phyloP scores from a whole-genome alignment of 2,888 invertebrate genomes.

The Epirrita christyi region DNA sequence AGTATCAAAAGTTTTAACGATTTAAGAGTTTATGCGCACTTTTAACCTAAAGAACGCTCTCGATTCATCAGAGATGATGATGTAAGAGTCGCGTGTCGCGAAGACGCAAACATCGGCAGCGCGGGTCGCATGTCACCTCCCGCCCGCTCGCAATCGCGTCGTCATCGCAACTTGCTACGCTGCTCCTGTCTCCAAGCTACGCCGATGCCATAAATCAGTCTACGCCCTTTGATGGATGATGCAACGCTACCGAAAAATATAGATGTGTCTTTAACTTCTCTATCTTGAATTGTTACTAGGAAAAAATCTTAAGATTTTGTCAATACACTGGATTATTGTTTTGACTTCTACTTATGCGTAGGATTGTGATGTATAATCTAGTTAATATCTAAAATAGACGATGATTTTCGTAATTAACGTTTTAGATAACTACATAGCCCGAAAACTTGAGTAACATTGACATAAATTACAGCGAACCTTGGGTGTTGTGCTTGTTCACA shows the following conservation, averaged over 20 bases:
- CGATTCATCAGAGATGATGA: slow-evolving; percentile 53
- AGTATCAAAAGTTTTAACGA: background rate
- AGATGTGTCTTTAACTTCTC: slow-evolving; percentile 36
- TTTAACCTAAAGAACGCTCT: slow-evolving; percentile 29
- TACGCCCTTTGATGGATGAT: slow-evolving; percentile 74
- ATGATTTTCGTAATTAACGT: slow-evolving; percentile 14
- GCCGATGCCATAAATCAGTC: slow-evolving; percentile 78
- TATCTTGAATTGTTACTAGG: slow-evolving; percentile 40
- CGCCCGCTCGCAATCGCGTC: slow-evolving; percentile 68
- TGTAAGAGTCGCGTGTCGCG: slow-evolving; percentile 53
- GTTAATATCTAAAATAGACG: background rate
- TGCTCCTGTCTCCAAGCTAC: slow-evolving; percentile 68
- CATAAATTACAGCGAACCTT: slow-evolving; percentile 28
- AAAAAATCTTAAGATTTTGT: background rate
- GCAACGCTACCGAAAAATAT: slow-evolving; percentile 62
- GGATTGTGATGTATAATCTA: background rate
- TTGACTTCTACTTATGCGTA: background rate
- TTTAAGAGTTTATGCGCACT: background rate
- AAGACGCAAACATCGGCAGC: slow-evolving; percentile 49
- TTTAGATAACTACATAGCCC: slow-evolving; percentile 18
- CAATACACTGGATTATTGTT: background rate
- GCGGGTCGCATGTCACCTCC: slow-evolving; percentile 59
- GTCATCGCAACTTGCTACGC: slow-evolving; percentile 74
- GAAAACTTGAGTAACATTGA: slow-evolving; percentile 21
- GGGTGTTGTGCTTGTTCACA: slow-evolving; percentile 24